A percentile compares a stretch with the other conserved stretches of the same genome.
phyloP scores from a whole-genome alignment of 2,888 invertebrate genomes.

The Chydorus sphaericus region DNA sequence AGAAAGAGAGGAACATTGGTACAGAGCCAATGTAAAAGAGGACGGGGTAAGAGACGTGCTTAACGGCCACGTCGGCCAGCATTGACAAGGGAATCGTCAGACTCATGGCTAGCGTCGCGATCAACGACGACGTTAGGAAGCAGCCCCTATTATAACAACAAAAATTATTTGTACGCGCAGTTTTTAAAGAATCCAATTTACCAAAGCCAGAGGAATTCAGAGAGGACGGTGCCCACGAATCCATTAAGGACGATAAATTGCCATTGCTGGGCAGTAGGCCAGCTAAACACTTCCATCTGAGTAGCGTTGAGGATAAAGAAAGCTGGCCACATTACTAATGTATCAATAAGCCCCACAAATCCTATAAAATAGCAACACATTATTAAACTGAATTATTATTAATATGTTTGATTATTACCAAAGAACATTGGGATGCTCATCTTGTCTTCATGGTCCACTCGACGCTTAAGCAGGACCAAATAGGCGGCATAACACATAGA shows the following conservation, averaged over 20 bases:
- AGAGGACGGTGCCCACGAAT: slow-evolving; percentile 74
- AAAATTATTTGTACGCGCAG: not conserved
- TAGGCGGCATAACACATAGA: slow-evolving; percentile 82
- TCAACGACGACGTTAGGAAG: slow-evolving; percentile 77
- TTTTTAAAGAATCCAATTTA: slow-evolving; percentile 31
- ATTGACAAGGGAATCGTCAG: slow-evolving; percentile 79
- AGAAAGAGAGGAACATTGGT: slow-evolving; percentile 59
- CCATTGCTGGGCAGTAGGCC: slow-evolving; percentile 70
- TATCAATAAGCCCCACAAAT: slow-evolving; percentile 81
- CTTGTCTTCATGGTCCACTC: slow-evolving; percentile 81
- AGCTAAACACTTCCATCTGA: slow-evolving; percentile 65
- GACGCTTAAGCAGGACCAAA: slow-evolving; percentile 68
- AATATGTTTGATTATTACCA: slow-evolving; percentile 40
- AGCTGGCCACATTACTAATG: slow-evolving; percentile 74
- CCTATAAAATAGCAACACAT: slow-evolving; percentile 38
- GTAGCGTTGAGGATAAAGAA: slow-evolving; percentile 74
- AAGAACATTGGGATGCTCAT: slow-evolving; percentile 91
- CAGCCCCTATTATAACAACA: slow-evolving; percentile 55
- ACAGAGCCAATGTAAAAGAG: slow-evolving; percentile 62
- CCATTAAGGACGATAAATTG: slow-evolving; percentile 68
- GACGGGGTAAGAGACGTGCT: slow-evolving; percentile 47
- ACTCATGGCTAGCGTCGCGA: slow-evolving; percentile 72
- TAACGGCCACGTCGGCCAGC: slow-evolving; percentile 62
- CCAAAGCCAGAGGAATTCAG: slow-evolving; percentile 88
- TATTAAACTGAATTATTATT: slow-evolving; percentile 1